phyloP scores from a whole-genome alignment of 30 jellyfish, hydroid and myxozoan species.

The Pelagia noctiluca region DNA sequence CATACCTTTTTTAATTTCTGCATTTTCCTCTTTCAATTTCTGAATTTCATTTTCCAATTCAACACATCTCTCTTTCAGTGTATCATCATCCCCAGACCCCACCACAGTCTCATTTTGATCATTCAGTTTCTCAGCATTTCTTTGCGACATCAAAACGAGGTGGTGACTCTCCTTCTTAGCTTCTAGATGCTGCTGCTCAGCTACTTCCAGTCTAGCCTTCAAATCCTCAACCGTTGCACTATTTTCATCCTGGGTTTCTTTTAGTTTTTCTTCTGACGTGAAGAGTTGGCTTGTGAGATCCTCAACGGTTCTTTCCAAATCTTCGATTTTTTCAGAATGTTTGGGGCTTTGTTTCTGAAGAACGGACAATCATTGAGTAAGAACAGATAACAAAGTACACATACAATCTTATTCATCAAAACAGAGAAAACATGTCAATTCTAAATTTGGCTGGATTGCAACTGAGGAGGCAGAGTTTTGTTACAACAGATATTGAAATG shows the following conservation, averaged over 20 bases:
- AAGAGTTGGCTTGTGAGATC: conserved; percentile 62
- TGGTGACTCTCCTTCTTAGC: conserved; percentile 34
- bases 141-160: conserved; percentile 37
- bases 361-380: neutral
- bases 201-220: conserved; percentile 38
- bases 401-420: too few species aligned
- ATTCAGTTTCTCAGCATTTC: conserved; percentile 36
- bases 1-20: too few species aligned
- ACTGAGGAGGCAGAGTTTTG: too few species aligned
- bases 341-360: conserved; percentile 31
- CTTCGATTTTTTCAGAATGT: conserved; percentile 72
- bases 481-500: too few species aligned
- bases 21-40: conserved; percentile 8
- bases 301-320: conserved; percentile 57
- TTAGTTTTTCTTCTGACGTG: conserved; percentile 77
- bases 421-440: too few species aligned
- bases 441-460: too few species aligned
- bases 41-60: conserved; percentile 37
- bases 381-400: too few species aligned
- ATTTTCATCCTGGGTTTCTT: conserved; percentile 34
- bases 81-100: conserved; percentile 21
- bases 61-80: conserved; percentile 28
- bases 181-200: conserved; percentile 13
- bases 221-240: conserved; percentile 63
- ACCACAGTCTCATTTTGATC: conserved; percentile 47